Percentiles rank a stretch among this genome's conserved stretches.
Evolutionary conservation across 2,888 invertebrate species (phyloP).

Genomic region (Lasioglossum pauxillum): DNA sequence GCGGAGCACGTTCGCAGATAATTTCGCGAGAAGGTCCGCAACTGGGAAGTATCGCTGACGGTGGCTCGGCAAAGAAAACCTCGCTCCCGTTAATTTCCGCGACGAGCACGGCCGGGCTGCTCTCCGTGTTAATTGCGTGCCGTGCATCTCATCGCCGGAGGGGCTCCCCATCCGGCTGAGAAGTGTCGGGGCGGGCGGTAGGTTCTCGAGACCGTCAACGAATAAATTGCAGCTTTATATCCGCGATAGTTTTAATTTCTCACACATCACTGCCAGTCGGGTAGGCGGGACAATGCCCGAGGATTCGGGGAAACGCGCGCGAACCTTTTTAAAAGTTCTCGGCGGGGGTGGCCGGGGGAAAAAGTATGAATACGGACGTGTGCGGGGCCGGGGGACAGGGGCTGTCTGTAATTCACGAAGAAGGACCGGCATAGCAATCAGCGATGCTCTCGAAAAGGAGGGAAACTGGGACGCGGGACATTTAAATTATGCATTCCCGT

Average conservation of each 20-base stretch:
- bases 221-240: conserved; percentile 29
- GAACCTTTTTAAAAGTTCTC: conserved; percentile 69
- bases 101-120: not conserved
- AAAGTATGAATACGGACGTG: conserved; percentile 71
- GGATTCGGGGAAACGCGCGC: conserved; percentile 50
- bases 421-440: conserved; percentile 76
- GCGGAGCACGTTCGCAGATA: not conserved
- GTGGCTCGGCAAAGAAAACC: conserved; percentile 25
- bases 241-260: conserved; percentile 48
- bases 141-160: conserved; percentile 11
- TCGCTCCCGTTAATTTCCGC: conserved; percentile 18
- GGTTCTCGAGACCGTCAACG: conserved; percentile 1
- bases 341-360: not conserved
- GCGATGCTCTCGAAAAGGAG: conserved; percentile 65
- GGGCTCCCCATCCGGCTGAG: not conserved
- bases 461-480: conserved; percentile 77
- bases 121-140: conserved; percentile 31
- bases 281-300: conserved; percentile 20
- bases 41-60: conserved; percentile 1
- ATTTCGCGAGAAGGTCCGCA: not conserved
- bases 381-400: conserved; percentile 5
- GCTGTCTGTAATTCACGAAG: conserved; percentile 67
- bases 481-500: conserved; percentile 79
- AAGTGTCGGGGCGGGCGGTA: not conserved
- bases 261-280: conserved; percentile 22